Base-by-base conservation (phyloP, 2,113 vertebrate species). In the Oryzias celebensis region DNA sequence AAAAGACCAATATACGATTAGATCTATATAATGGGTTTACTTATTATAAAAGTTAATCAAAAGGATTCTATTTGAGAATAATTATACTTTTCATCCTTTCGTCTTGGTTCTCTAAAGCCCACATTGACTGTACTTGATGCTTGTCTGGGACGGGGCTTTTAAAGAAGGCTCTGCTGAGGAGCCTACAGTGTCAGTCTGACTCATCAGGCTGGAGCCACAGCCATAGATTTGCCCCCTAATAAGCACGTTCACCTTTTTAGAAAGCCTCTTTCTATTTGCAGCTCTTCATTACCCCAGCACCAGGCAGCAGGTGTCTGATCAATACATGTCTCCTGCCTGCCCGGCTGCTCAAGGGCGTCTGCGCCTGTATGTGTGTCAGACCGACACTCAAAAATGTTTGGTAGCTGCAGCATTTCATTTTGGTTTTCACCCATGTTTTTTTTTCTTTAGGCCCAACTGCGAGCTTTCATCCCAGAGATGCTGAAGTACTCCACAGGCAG, bases 381-480 rank as follows among this genome's bases (percentile, higher is more conserved):
- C 52, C 58, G 28, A 53, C 14, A 45, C 42, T 69, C 54, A 55
- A 69, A 58, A 65, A 20, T 43, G 14, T 52, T 20, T 16, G 20
- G 42, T 55, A 45, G 31, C 28, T 16, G 48, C 49, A 52, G 58
- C 62, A 62, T 49, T 4, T 4, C 50, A 12, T 44, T 42, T 64
- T 22, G 13, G 10, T 53, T 10, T 56, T 8, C 26, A 47, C 46
- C 4, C n/a, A 22, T 15, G 69, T 77, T n/a, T 16, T 31, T 8
- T 63, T 2, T 51, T 54, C 69, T 83, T 3, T 80, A 99, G 97
- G 97, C 97, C 16, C 97, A 99, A 88, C 91, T 99, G 43, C 92
- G 97, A 77, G 97, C 97, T 1, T 99, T 99, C 89, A 99, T 99
- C 88, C 97, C 97, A 0, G 97, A 99, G 86, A 99, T 99, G 97